Percentiles rank a stretch among this genome's conserved stretches.
These are phyloP conservation scores for Tokudaia tokunoshimensis DNA, from an alignment of 2,797 vertebrate genomes.

Conservation along the genomic window DNA sequence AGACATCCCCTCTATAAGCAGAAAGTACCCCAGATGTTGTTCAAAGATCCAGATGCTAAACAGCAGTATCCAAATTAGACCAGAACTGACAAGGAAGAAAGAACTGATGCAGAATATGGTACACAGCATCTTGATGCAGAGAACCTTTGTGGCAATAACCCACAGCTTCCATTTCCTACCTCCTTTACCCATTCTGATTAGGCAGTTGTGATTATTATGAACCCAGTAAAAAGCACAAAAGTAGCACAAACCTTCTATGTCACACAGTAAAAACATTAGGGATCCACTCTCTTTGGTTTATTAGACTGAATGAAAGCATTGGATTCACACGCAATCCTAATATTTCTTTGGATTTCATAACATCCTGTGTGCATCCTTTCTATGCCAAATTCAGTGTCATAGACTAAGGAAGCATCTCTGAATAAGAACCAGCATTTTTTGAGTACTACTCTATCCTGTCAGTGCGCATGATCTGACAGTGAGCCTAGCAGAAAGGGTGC, in stretches of 20 bases:
- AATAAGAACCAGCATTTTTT: background rate
- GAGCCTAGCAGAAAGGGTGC: background rate
- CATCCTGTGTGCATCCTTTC: background rate
- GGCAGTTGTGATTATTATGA: too few relatives aligned
- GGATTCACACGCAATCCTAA: background rate
- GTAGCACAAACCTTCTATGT: rapidly evolving
- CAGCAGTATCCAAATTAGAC: background rate
- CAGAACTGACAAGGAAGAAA: background rate
- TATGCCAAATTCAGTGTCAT: background rate
- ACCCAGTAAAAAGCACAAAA: background rate
- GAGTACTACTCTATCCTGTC: background rate
- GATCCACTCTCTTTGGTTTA: background rate
- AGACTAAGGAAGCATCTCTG: background rate
- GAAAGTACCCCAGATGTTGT: background rate
- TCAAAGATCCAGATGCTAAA: background rate
- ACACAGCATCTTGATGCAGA: background rate
- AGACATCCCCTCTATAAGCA: background rate
- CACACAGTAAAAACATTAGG: too few relatives aligned
- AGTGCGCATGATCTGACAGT: background rate
- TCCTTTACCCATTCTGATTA: background rate
- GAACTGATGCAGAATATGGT: background rate
- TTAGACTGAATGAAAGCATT: background rate
- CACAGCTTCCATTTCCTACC: background rate
- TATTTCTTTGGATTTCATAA: background rate
- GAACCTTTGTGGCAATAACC: background rate